phyloP scores from a whole-genome alignment of 2,888 invertebrate species.

The Polymixis lichenea region DNA sequence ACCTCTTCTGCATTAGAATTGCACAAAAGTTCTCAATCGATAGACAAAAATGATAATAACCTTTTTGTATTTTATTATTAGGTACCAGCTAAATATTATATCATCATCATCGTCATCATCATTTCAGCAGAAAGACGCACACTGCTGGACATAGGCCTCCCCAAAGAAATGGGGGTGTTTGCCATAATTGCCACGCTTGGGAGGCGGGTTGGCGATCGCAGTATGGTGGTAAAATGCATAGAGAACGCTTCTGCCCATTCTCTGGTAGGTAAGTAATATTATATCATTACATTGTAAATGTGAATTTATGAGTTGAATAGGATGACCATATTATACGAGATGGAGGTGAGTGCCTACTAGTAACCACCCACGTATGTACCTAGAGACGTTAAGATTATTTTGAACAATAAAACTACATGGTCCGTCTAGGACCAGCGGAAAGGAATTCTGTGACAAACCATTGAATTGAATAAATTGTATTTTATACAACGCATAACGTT shows the following conservation, averaged over 20 bases:
- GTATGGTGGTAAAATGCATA: too few species aligned
- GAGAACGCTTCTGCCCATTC: too few species aligned
- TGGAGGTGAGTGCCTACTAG: not conserved
- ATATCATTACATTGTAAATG: too few species aligned
- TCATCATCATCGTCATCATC: too few species aligned
- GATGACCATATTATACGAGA: not conserved
- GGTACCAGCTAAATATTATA: not conserved
- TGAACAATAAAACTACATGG: constrained; percentile 19
- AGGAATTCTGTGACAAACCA: constrained; percentile 23
- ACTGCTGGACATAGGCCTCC: too few species aligned
- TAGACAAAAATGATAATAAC: not conserved
- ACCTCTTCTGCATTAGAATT: not conserved
- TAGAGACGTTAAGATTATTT: not conserved
- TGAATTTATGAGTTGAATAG: not conserved
- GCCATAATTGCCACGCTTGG: too few species aligned
- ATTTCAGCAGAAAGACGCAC: too few species aligned
- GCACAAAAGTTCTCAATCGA: not conserved
- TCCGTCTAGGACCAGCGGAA: constrained; percentile 9
- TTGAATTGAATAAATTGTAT: constrained; percentile 15
- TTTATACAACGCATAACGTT: not conserved
- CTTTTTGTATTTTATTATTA: not conserved
- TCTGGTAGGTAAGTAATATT: too few species aligned
- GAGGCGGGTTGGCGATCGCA: too few species aligned
- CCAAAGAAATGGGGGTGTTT: too few species aligned
- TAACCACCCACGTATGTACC: not conserved